phyloP scores from a whole-genome alignment of 1,140 invertebrate species.

The Drosophila trapezifrons region DNA sequence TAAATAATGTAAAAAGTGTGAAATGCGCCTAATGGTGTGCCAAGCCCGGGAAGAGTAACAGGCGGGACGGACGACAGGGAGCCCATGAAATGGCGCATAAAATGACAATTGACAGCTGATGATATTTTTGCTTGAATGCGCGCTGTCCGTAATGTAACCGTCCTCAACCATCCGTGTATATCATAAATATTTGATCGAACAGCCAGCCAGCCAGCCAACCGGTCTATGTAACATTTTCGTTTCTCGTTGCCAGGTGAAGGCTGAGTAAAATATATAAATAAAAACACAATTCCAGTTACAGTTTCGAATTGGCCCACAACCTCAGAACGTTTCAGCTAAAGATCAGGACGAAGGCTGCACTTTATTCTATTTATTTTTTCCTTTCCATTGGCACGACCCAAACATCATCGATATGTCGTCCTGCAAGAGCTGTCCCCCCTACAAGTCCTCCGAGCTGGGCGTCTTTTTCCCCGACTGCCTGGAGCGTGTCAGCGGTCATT shows the following conservation, averaged over 20 bases:
- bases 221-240: conserved; percentile 72
- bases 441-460: conserved; percentile 23
- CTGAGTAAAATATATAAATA: conserved; percentile 27
- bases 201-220: conserved; percentile 5
- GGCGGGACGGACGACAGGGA: conserved; percentile 13
- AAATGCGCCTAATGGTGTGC: conserved; percentile 81
- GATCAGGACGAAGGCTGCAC: conserved; percentile 15
- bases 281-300: conserved; percentile 44
- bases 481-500: conserved; percentile 45
- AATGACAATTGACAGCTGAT: conserved; percentile 80
- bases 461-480: conserved; percentile 67
- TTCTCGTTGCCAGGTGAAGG: conserved; percentile 48
- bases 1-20: conserved; percentile 82
- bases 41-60: conserved; percentile 38
- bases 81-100: conserved; percentile 74
- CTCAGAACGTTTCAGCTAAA: conserved; percentile 12
- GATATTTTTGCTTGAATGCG: conserved; percentile 51
- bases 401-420: conserved; percentile 49
- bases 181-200: conserved; percentile 59
- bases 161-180: conserved; percentile 21
- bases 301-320: conserved; percentile 35
- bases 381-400: not conserved
- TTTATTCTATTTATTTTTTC: conserved; percentile 1
- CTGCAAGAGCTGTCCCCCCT: conserved; percentile 59
- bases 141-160: conserved; percentile 22